Evolutionary conservation across 1,140 invertebrate genomes (phyloP).

Genomic region (Plutomurus gul): DNA sequence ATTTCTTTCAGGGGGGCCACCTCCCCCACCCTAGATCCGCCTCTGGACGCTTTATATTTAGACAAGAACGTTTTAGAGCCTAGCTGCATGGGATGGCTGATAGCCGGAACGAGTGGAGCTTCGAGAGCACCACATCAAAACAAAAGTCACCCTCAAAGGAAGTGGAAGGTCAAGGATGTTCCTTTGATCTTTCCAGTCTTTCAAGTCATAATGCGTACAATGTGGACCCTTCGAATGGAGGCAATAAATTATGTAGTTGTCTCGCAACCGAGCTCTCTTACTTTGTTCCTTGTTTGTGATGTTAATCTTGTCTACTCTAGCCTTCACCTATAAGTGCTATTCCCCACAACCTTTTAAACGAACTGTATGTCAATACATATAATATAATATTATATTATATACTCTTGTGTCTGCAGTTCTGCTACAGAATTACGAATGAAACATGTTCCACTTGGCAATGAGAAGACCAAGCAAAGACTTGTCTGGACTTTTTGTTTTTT

Average conservation of each 20-base stretch:
- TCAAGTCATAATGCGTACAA: too few species aligned
- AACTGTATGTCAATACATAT: neutral
- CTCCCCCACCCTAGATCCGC: too few species aligned
- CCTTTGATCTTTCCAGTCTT: too few species aligned
- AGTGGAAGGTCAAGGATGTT: neutral
- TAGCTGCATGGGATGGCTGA: too few species aligned
- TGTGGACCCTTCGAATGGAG: too few species aligned
- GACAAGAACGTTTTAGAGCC: too few species aligned
- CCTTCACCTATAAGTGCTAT: neutral
- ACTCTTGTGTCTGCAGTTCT: neutral
- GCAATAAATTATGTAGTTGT: too few species aligned
- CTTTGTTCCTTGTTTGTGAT: neutral
- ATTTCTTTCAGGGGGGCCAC: too few species aligned
- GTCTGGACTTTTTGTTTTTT: neutral
- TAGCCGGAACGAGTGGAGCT: too few species aligned
- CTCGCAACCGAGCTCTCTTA: too few species aligned
- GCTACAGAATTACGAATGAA: neutral
- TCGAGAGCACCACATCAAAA: too few species aligned
- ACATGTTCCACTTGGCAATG: neutral
- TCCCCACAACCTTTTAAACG: neutral
- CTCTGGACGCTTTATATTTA: too few species aligned
- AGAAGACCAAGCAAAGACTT: neutral
- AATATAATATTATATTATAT: neutral
- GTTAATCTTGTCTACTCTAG: neutral
- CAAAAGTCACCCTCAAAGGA: neutral